Evolutionary conservation across 2,797 vertebrate genomes (phyloP).

Genomic region (Nyctibius grandis): DNA sequence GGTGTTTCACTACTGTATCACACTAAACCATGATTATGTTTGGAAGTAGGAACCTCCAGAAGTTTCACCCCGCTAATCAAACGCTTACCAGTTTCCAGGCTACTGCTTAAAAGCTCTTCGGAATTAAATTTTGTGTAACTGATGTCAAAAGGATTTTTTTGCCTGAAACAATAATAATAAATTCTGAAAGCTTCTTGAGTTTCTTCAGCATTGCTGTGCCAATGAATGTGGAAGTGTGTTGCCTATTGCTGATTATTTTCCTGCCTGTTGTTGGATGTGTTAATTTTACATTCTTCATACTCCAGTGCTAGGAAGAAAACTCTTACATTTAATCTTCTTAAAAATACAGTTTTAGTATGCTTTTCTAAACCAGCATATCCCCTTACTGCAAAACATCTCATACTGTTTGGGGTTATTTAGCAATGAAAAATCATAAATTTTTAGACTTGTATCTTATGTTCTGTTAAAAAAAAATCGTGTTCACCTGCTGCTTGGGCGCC

Average conservation of each 20-base stretch:
- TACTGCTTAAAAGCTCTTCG: background rate
- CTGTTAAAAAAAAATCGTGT: background rate
- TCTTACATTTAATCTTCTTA: background rate
- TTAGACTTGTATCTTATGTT: background rate
- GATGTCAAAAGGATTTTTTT: background rate
- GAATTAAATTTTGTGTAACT: background rate
- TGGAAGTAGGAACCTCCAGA: background rate
- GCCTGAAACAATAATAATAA: background rate
- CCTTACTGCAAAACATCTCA: background rate
- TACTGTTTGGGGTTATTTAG: background rate
- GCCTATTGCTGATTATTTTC: background rate
- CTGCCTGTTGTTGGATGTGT: background rate
- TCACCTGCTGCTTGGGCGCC: background rate
- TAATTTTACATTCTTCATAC: background rate
- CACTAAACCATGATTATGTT: fast-evolving
- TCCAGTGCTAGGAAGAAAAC: background rate
- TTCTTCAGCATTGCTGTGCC: background rate
- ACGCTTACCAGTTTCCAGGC: background rate
- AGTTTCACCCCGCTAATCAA: background rate
- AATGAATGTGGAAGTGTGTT: background rate
- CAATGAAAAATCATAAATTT: background rate
- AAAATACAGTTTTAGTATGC: fast-evolving
- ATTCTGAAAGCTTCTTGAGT: background rate
- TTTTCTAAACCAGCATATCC: background rate
- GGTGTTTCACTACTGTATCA: background rate